Evolutionary conservation across 2,888 invertebrate species (phyloP), one percentile per base, ranked within the genome.

Genomic region (Vandiemenella viatica): DNA sequence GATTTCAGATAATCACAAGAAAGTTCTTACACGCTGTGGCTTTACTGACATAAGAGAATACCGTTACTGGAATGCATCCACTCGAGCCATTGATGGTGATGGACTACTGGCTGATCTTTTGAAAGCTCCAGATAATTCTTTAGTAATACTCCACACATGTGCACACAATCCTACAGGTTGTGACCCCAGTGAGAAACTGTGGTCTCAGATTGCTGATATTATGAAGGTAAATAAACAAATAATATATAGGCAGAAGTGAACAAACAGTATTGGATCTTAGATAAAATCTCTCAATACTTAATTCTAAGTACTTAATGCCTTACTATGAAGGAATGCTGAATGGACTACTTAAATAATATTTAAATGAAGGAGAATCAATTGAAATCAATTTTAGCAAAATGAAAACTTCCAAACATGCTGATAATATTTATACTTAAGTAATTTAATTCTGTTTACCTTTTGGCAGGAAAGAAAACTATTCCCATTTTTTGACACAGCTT

Each of bases 111-210:
- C 72, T 54, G 76, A 76, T 62, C 58, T 77, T 20, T 58, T 60
- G 56, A 60, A 60, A 56, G 75, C 75, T n/a, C 73, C 74, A 8
- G 67, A 67, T 51, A 66, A 71, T 50, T 66, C 76, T 16, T 75
- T 76, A 0, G 76, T 98, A 40, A 76, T 98, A 56, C 72, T 98
- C 37, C 97, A 99, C 66, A 84, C 90, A 1, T 93, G 93, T 67
- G 96, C 96, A 4, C 98, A 98, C 67, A 98, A 98, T 71, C 98
- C 98, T 6, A 98, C 97, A 6, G 98, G 97, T 42, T 84, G 88
- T 58, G 97, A 97, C 67, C 95, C 95, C 42, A 87, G 88, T 0
- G 74, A 77, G 42, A 92, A 95, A 6, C 90, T 98, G 67, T 98
- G 97, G 97, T 70, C 73, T 59, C 68, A 79, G 66, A 85, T 98